Conservation (phyloP, 2,888 invertebrate genomes). For the Arge pagana region DNA sequence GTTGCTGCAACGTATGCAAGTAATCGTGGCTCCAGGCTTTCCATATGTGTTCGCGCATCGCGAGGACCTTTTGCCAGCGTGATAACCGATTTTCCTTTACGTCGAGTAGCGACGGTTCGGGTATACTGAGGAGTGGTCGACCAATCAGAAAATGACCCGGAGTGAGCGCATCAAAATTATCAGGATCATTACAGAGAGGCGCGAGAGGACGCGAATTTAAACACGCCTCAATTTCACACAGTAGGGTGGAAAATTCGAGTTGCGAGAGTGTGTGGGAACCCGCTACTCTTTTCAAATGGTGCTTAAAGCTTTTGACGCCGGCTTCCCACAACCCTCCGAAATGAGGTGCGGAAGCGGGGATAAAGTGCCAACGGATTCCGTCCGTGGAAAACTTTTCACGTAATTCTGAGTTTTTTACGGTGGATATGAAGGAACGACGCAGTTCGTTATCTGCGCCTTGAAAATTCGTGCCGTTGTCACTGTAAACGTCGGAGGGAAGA, state of each 20-base stretch:
- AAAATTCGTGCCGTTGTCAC: constrained; percentile 27
- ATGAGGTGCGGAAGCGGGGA: constrained; percentile 35
- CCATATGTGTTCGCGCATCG: constrained; percentile 34
- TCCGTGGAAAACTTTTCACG: constrained; percentile 4
- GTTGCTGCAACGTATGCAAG: constrained; percentile 33
- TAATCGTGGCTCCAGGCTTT: constrained; percentile 35
- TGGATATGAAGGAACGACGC: background rate
- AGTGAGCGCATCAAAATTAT: constrained; percentile 28
- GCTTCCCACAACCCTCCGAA: constrained; percentile 41
- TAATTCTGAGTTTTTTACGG: background rate
- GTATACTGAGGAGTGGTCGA: constrained; percentile 26
- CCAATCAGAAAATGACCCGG: constrained; percentile 38
- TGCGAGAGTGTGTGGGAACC: constrained; percentile 31
- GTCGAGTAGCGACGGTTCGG: constrained; percentile 30
- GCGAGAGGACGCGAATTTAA: constrained; percentile 30
- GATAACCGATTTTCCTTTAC: constrained; percentile 28
- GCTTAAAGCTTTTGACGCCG: constrained; percentile 37
- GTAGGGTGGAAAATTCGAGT: constrained; percentile 33
- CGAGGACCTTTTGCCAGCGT: constrained; percentile 31
- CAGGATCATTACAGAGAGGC: constrained; percentile 20
- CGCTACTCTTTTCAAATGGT: constrained; percentile 34
- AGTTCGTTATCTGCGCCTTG: constrained; percentile 12
- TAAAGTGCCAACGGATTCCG: constrained; percentile 35
- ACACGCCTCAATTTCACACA: constrained; percentile 29
- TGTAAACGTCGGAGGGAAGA: background rate